Percentiles rank a stretch among this genome's conserved stretches.
These are phyloP conservation scores for Salmo trutta DNA, from an alignment of 2,797 vertebrate genomes.

Conservation along the genomic window DNA sequence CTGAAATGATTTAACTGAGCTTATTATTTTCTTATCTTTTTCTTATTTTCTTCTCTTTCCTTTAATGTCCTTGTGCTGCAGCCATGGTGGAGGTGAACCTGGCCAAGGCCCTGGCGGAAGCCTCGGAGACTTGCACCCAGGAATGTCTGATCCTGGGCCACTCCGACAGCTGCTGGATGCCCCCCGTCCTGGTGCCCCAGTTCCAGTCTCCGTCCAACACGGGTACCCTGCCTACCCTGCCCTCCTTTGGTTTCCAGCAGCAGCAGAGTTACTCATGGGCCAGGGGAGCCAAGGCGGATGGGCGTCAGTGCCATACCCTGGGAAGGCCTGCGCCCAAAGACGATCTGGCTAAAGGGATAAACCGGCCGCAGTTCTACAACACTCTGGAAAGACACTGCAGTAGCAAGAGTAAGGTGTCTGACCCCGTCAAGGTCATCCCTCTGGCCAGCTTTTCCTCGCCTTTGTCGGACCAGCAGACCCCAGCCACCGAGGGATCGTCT, in stretches of 20 bases:
- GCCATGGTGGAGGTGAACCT: slow-evolving; percentile 93
- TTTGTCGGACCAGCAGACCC: slow-evolving; percentile 71
- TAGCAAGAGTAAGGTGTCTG: slow-evolving; percentile 79
- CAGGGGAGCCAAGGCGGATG: slow-evolving; percentile 79
- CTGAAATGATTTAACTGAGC: neutral
- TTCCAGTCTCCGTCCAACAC: slow-evolving; percentile 78
- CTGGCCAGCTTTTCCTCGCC: slow-evolving; percentile 87
- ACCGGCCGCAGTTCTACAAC: slow-evolving; percentile 89
- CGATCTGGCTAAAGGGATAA: slow-evolving; percentile 82
- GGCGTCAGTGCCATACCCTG: slow-evolving; percentile 84
- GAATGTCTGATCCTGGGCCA: slow-evolving; percentile 97
- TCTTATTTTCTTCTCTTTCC: slow-evolving; percentile 10
- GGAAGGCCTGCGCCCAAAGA: slow-evolving; percentile 87
- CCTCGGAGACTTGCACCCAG: slow-evolving; percentile 96
- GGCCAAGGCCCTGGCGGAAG: slow-evolving; percentile 92
- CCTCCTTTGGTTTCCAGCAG: slow-evolving; percentile 85
- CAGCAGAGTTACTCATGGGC: slow-evolving; percentile 79
- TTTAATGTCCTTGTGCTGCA: slow-evolving; percentile 49
- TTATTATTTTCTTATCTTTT: slow-evolving; percentile 5
- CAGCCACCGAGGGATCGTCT: slow-evolving; percentile 63
- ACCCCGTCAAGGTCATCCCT: slow-evolving; percentile 88
- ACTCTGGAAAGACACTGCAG: slow-evolving; percentile 89
- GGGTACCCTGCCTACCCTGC: slow-evolving; percentile 72
- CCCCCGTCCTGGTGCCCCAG: slow-evolving; percentile 82
- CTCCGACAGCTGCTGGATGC: slow-evolving; percentile 99